These are phyloP conservation scores for Varanus salvator DNA, from an alignment of 2,113 vertebrate genomes.

Conservation along the genomic window DNA sequence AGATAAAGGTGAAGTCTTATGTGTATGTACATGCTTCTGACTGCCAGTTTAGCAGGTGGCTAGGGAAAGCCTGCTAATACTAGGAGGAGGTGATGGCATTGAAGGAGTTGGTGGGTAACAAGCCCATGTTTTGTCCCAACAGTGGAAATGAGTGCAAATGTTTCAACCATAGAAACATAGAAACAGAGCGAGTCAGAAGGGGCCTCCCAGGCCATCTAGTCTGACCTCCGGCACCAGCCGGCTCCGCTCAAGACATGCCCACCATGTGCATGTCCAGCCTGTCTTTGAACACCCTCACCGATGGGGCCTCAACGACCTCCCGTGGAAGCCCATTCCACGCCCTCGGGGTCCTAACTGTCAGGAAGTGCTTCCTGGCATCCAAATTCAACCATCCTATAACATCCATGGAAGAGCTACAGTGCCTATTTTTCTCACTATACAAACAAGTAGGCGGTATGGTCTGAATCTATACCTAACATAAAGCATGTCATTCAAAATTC, in stretches of 20 bases:
- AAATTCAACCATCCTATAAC: not conserved
- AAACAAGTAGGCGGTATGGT: not conserved
- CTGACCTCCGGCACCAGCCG: no score
- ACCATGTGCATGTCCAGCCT: no score
- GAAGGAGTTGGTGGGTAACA: not conserved
- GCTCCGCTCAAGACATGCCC: no score
- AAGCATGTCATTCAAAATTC: no score
- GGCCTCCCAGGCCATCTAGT: no score
- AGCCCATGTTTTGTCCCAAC: not conserved
- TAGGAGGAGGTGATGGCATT: not conserved
- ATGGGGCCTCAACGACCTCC: no score
- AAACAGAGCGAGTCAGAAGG: no score
- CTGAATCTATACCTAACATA: not conserved
- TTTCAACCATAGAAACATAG: no score
- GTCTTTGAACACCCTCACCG: no score
- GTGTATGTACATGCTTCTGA: not conserved
- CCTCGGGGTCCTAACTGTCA: no score
- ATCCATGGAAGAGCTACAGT: not conserved
- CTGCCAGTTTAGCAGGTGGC: constrained; percentile 1
- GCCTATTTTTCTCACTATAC: not conserved
- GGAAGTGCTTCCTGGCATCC: no score
- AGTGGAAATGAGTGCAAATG: not conserved
- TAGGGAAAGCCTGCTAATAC: not conserved
- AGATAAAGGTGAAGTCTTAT: constrained; percentile 16
- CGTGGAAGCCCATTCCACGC: no score